A percentile compares a stretch with the other conserved stretches of the same genome.
Conservation (phyloP, 2,888 invertebrate genomes). For the Dione vanillae region DNA sequence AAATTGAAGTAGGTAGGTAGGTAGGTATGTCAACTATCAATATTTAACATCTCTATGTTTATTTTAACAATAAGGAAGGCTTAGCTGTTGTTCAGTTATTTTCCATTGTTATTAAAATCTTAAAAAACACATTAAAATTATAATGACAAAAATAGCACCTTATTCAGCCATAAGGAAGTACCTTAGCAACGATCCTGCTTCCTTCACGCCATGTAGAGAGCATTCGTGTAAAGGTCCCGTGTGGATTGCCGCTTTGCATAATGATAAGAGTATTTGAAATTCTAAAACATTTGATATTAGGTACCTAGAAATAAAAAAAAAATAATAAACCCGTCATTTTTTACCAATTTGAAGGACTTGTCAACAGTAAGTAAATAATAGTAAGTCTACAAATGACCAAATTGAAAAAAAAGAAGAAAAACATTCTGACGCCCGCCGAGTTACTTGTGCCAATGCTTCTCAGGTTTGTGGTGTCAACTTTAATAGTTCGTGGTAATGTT, state of each 20-base stretch:
- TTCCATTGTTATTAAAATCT: conserved; percentile 16
- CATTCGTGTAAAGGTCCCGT: conserved; percentile 87
- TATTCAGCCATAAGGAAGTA: conserved; percentile 51
- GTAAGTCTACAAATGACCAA: too few relatives aligned
- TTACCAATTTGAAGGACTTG: too few relatives aligned
- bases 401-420: too few relatives aligned
- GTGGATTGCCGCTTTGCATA: conserved; percentile 88
- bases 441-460: too few relatives aligned
- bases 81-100: conserved; percentile 13
- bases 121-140: conserved; percentile 6
- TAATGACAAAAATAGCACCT: conserved; percentile 25
- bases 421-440: too few relatives aligned
- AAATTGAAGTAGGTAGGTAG: not conserved
- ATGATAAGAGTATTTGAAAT: conserved; percentile 89
- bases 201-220: conserved; percentile 87
- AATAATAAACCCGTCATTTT: conserved; percentile 26
- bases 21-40: not conserved
- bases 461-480: too few relatives aligned
- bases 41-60: conserved; percentile 7
- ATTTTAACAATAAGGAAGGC: conserved; percentile 14
- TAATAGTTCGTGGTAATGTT: too few relatives aligned
- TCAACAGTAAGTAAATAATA: too few relatives aligned
- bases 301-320: conserved; percentile 68
- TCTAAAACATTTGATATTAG: conserved; percentile 89
- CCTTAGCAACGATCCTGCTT: conserved; percentile 87